These are phyloP conservation scores for Micromussa lordhowensis DNA, from an alignment of 92 coral and sea anemone genomes.

Conservation along the genomic window DNA sequence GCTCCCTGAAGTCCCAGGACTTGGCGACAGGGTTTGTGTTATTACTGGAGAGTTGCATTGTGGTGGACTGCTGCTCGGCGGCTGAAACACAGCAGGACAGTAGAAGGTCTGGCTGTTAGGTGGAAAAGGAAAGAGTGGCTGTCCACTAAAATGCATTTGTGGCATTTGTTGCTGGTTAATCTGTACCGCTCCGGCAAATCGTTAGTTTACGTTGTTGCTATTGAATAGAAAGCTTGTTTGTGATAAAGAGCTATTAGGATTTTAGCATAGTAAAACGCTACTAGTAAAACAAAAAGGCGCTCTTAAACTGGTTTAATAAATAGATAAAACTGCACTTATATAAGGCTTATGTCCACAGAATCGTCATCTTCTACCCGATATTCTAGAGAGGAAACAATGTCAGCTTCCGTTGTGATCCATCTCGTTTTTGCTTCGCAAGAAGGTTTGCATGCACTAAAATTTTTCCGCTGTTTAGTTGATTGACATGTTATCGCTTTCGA, in stretches of 20 bases:
- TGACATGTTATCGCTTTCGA: constrained; percentile 38
- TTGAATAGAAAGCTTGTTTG: constrained; percentile 37
- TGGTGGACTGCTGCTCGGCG: constrained; percentile 27
- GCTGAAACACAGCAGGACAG: constrained; percentile 37
- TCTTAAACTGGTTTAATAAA: constrained; percentile 30
- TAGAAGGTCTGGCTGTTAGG: constrained; percentile 27
- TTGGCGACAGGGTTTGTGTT: constrained; percentile 20
- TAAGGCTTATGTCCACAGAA: constrained; percentile 25
- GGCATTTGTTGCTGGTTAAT: constrained; percentile 27
- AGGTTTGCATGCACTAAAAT: constrained; percentile 24
- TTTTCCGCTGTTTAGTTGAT: background rate
- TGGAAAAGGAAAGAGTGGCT: constrained; percentile 27
- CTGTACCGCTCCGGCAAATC: constrained; percentile 24
- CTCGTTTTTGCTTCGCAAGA: constrained; percentile 17
- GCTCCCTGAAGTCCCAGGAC: constrained; percentile 7
- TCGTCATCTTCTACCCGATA: constrained; percentile 27
- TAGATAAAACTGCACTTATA: constrained; percentile 28
- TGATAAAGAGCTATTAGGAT: constrained; percentile 38
- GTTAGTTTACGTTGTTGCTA: constrained; percentile 34
- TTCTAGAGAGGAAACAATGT: constrained; percentile 33
- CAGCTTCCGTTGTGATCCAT: constrained; percentile 38
- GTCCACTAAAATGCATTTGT: constrained; percentile 23
- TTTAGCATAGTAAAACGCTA: too few relatives aligned
- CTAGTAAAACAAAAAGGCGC: constrained; percentile 30
- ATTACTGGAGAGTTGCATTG: constrained; percentile 27